Evolutionary conservation across 1,140 invertebrate genomes (phyloP), one percentile per base, ranked within the genome.

Genomic region (Pseudomyrmex sp.): DNA sequence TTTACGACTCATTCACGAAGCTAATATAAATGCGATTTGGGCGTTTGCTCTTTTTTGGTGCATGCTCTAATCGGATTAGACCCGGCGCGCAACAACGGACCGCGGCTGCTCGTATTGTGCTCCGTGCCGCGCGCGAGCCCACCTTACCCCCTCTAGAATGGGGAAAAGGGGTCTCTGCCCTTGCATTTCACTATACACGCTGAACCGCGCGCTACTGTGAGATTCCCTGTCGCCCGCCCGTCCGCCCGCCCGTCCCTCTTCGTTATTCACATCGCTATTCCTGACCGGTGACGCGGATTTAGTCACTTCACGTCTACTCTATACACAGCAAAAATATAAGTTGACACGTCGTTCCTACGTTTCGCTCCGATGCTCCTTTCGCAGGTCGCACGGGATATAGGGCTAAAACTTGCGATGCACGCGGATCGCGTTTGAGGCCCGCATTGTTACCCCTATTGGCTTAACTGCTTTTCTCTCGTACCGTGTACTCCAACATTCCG

Each of bases 11-110:
- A 93, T 94, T 94, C 93, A 94, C 90, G 90, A 90, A 93, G 93
- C 93, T 94, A 94, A 94, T 94, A 94, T 93, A 94, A 94, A 94
- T 94, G 93, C 94, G 94, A 94, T 94, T 94, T 94, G 90, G 92
- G 91, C 93, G 91, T 93, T 94, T 94, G 94, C 94, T 94, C 94
- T 94, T 94, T 74, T 94, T 94, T 94, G 92, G 90, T 90, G 85
- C 83, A 88, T 89, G 85, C 90, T 90, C 86, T 93, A 93, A 93
- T 93, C 92, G 90, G 92, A 92, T 93, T 93, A 92, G 90, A 85
- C 84, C 75, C 87, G 65, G 65, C 20, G 52, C 48, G 59, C 59
- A 84, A 91, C 91, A 91, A 92, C 91, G 82, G 85, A 23, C 65
- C 73, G 83, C 61, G 84, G 68, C 79, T 84, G 86, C 79, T 84